These are phyloP conservation scores for Noctilio leporinus DNA, from an alignment of 2,113 vertebrate species.

Conservation along the genomic window DNA sequence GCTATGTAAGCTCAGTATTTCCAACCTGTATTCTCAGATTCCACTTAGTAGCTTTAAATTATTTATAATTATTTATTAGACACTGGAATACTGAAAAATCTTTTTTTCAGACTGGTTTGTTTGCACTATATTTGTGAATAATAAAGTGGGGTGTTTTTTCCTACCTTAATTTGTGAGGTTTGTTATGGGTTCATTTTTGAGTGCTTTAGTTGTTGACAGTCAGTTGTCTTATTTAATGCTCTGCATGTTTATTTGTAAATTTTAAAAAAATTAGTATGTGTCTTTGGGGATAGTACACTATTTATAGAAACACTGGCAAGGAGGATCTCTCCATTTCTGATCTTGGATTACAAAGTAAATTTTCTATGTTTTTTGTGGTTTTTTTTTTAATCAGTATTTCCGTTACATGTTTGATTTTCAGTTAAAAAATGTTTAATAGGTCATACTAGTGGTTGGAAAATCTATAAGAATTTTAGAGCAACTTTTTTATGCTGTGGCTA, in stretches of 20 bases:
- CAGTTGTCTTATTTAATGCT: slow-evolving; percentile 71
- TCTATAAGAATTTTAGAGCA: slow-evolving; percentile 67
- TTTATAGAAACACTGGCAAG: slow-evolving; percentile 66
- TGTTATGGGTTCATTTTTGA: slow-evolving; percentile 69
- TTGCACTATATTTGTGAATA: slow-evolving; percentile 77
- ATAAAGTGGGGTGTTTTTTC: slow-evolving; percentile 68
- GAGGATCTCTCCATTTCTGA: slow-evolving; percentile 60
- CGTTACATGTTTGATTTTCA: slow-evolving; percentile 61
- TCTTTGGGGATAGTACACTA: slow-evolving; percentile 49
- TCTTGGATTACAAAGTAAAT: slow-evolving; percentile 53
- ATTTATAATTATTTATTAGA: slow-evolving; percentile 55
- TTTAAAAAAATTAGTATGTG: slow-evolving; percentile 15
- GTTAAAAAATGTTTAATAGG: slow-evolving; percentile 57
- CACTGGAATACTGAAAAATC: slow-evolving; percentile 66
- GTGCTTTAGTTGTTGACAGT: slow-evolving; percentile 74
- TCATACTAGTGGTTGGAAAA: slow-evolving; percentile 69
- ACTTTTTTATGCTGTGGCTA: slow-evolving; percentile 64
- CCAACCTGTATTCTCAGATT: slow-evolving; percentile 38
- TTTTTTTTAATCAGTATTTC: slow-evolving; percentile 63
- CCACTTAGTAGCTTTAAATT: slow-evolving; percentile 66
- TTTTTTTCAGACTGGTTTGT: slow-evolving; percentile 63
- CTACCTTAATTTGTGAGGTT: slow-evolving; percentile 72
- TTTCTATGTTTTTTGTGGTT: slow-evolving; percentile 59
- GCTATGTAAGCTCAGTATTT: slow-evolving; percentile 62
- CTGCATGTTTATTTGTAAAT: slow-evolving; percentile 71